A percentile compares a stretch with the other conserved stretches of the same genome.
phyloP scores from a whole-genome alignment of 2,113 vertebrate genomes.

The Aix galericulata region DNA sequence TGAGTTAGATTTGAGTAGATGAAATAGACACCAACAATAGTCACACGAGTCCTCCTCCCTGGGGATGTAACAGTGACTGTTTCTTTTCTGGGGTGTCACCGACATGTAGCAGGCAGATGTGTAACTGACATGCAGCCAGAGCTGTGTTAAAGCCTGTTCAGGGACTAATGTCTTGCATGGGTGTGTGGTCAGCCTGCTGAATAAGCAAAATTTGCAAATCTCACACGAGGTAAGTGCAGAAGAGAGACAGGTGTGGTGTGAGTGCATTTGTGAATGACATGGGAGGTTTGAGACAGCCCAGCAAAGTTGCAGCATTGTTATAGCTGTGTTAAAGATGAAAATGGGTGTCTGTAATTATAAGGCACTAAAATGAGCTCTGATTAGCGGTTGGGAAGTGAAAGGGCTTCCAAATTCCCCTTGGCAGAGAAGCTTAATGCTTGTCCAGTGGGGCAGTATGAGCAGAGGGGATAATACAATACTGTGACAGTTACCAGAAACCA shows the following conservation, averaged over 20 bases:
- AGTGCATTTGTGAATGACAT: neutral
- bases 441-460: neutral
- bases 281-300: neutral
- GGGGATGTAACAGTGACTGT: neutral
- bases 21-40: neutral
- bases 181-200: neutral
- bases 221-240: neutral
- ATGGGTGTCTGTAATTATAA: neutral
- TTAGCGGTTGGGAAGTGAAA: neutral
- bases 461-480: neutral
- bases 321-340: neutral
- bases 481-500: neutral
- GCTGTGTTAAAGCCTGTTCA: neutral
- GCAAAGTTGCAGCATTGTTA: neutral
- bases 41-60: neutral
- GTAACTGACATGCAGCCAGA: neutral
- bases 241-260: neutral
- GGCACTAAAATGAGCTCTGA: neutral
- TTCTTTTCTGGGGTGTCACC: neutral
- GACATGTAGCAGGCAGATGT: neutral
- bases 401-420: neutral
- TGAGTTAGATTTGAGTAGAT: slow-evolving; percentile 24
- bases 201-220: neutral
- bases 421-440: neutral
- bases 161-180: neutral